Evolutionary conservation across 2,888 invertebrate genomes (phyloP), one percentile per base, ranked within the genome.

Genomic region (Aphrophora alni): DNA sequence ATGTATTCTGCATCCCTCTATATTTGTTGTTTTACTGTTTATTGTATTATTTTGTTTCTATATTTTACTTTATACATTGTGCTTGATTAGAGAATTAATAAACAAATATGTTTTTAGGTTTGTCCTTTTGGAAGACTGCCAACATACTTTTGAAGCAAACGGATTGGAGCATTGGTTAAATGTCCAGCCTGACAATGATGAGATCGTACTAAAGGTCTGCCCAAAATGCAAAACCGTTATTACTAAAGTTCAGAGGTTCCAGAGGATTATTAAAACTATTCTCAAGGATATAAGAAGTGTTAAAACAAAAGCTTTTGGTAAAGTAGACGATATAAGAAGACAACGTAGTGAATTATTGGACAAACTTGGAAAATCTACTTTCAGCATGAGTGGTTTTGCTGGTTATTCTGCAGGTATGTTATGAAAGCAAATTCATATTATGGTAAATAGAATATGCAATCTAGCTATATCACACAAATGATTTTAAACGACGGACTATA

Each of bases 221-320:
- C 93, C 93, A 0, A 87, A 86, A 80, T 93, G 93, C 85, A 91
- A 90, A 77, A 90, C 90, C 24, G 89, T 90, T 0, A 91, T 94
- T 17, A 69, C 74, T 21, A 59, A 33, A 24, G 38, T 38, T 21
- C 78, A 79, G 17, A 26, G 78, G 25, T 79, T 68, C 38, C 73
- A 74, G 78, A 79, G 74, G 26, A 28, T 79, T 17, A 79, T 79
- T n/a, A 79, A 79, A 24, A 17, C 44, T 10, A 68, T 74, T 10
- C 74, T 68, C 25, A 24, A 17, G n/a, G 78, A 79, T 26, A 38
- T 79, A 0, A 73, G 74, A 17, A 17, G 17, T 2, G 38, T 79
- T 7, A 79, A 79, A 68, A 33, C 25, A 21, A 73, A 74, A 21
- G 33, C 59, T 14, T 74, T 74, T 44, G 78, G 78, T 25, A 59